Evolutionary conservation across 1,140 invertebrate genomes (phyloP), one percentile per base, ranked within the genome.

Genomic region (Scaptomyza graminum): DNA sequence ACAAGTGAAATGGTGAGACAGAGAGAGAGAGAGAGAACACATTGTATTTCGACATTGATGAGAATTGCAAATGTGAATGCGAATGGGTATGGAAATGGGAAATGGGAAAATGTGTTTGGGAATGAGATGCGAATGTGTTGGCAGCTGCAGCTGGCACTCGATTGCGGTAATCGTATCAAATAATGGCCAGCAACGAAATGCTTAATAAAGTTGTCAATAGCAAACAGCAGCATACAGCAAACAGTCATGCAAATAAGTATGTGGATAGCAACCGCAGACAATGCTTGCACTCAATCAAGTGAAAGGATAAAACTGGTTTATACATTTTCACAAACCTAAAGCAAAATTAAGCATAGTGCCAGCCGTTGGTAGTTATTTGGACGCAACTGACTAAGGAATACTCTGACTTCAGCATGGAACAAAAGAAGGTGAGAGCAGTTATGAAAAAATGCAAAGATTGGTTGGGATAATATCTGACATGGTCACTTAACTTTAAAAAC

Each of bases 161-260:
- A 28, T 54, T 52, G 49, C 22, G 37, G 61, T 18, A 61, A 63
- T 60, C 47, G 64, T 43, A 44, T 50, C 37, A 67, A 61, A 60
- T 67, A 73, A 67, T 73, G 69, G 31, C n/a, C 50, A 46, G 44
- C 52, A 61, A 13, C 54, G 41, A 72, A 67, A 51, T 62, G 59
- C 18, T 73, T 73, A 66, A 76, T 71, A 72, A 75, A 71, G 51
- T 67, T 66, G 57, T 56, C 62, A 55, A 50, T 49, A 34, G 41
- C 25, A 46, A 44, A 63, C 34, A 41, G 34, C 28, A 18, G n/a
- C 51, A 13, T 15, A 12, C 16, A 28, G 16, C 41, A 60, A 41
- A 43, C 12, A 54, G 43, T 31, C 62, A 68, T 49, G 47, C 59
- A 63, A 78, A 78, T 66, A 67, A 41, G 34, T 43, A 28, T 43